Evolutionary conservation across 2,888 invertebrate genomes (phyloP).

Genomic region (Drosophila tanythrix): DNA sequence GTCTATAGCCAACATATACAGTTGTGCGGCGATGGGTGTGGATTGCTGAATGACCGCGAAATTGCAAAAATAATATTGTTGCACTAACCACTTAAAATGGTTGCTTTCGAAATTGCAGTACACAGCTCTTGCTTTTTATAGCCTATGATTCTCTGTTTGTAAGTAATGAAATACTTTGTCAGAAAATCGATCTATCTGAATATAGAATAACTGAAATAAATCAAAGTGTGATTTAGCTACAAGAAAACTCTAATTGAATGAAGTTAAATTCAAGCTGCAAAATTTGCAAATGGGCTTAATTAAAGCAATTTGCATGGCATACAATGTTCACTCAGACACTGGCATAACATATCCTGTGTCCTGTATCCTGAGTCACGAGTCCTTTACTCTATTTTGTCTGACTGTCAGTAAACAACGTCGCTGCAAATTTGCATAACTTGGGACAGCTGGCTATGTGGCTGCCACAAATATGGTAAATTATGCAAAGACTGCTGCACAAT

Average conservation of each 20-base stretch:
- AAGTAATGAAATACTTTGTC: background rate
- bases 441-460: constrained; percentile 14
- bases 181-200: background rate
- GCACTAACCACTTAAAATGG: background rate
- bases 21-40: background rate
- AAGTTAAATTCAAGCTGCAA: background rate
- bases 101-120: background rate
- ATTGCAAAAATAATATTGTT: constrained; percentile 3
- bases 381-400: background rate
- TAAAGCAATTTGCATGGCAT: constrained; percentile 35
- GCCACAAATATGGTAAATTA: constrained; percentile 51
- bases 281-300: constrained; percentile 30
- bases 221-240: background rate
- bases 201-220: background rate
- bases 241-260: background rate
- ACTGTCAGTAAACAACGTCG: constrained; percentile 10
- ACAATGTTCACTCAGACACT: background rate
- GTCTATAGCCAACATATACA: constrained; percentile 14
- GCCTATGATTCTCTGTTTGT: background rate
- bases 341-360: background rate
- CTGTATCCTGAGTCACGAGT: background rate
- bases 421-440: constrained; percentile 61
- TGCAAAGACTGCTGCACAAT: constrained; percentile 22
- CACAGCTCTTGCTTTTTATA: background rate
- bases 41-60: background rate